These are phyloP conservation scores for Megalops atlanticus DNA, from an alignment of 2,113 vertebrate species.

Conservation along the genomic window DNA sequence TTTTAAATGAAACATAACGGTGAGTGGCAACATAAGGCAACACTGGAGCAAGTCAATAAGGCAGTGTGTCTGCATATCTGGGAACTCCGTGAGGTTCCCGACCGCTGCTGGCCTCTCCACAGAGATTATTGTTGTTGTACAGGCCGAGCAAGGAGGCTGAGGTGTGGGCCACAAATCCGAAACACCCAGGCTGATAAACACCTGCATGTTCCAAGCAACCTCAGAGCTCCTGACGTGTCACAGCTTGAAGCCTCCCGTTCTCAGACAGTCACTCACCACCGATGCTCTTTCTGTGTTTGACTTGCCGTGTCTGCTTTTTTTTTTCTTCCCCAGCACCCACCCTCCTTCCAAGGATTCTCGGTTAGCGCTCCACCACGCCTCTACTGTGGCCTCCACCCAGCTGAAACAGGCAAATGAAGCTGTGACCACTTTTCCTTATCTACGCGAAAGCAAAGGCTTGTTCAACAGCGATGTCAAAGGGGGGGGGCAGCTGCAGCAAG, in stretches of 20 bases:
- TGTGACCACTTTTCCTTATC: too few relatives aligned
- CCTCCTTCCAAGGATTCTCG: too few relatives aligned
- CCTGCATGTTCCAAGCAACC: neutral
- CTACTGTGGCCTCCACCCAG: too few relatives aligned
- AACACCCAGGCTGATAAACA: neutral
- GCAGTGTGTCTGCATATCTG: constrained; percentile 50
- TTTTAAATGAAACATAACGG: constrained; percentile 36
- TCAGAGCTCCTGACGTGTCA: constrained; percentile 41
- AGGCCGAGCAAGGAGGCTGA: constrained; percentile 49
- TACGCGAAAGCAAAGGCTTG: too few relatives aligned
- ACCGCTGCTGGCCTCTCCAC: constrained; percentile 26
- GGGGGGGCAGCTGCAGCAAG: too few relatives aligned
- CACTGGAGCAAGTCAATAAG: constrained; percentile 56
- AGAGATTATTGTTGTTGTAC: constrained; percentile 41
- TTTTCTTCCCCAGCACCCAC: too few relatives aligned
- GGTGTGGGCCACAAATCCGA: neutral
- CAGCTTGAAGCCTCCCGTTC: constrained; percentile 33
- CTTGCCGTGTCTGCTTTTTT: neutral
- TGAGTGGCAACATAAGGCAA: constrained; percentile 37
- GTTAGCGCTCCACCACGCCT: too few relatives aligned
- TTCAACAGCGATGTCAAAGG: too few relatives aligned
- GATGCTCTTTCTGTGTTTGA: neutral
- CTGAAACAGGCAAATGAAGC: too few relatives aligned
- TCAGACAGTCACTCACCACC: constrained; percentile 32
- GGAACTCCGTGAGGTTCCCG: neutral